Evolutionary conservation across 2,113 vertebrate genomes (phyloP).

Genomic region (Rafetus swinhoei): DNA sequence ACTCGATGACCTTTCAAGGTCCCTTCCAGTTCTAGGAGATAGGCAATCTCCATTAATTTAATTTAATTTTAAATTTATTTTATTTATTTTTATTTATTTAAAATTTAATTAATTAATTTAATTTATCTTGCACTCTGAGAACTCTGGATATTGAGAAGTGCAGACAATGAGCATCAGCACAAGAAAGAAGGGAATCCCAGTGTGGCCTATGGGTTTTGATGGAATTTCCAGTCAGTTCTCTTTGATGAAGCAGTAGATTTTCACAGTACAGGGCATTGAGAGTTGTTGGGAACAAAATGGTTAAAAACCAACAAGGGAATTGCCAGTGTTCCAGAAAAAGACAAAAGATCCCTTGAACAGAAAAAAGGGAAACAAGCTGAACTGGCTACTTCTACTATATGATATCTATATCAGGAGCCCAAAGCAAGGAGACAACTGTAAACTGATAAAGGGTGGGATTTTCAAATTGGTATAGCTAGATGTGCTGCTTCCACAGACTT

Average conservation of each 20-base stretch:
- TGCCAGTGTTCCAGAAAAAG: not conserved
- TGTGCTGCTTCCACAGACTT: not conserved
- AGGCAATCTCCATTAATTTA: too few relatives aligned
- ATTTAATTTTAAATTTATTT: too few relatives aligned
- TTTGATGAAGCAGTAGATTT: fast-evolving
- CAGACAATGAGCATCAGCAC: fast-evolving
- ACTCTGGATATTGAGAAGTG: not conserved
- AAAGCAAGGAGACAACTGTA: not conserved
- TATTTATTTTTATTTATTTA: too few relatives aligned
- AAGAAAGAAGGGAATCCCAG: fast-evolving
- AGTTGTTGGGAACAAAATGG: not conserved
- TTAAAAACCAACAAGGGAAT: not conserved
- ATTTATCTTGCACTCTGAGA: fast-evolving
- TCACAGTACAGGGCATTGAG: fast-evolving
- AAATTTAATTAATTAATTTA: too few relatives aligned
- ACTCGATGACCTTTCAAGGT: too few relatives aligned
- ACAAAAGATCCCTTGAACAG: not conserved
- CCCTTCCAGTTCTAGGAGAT: too few relatives aligned
- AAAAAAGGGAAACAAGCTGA: not conserved
- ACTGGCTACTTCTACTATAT: fast-evolving
- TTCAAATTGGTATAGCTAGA: not conserved
- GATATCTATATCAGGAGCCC: not conserved
- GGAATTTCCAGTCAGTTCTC: not conserved
- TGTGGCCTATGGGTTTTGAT: not conserved
- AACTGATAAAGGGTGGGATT: not conserved